Percentiles rank a stretch among this genome's conserved stretches.
Evolutionary conservation across 2,113 vertebrate genomes (phyloP).

Genomic region (Grallaria varia): DNA sequence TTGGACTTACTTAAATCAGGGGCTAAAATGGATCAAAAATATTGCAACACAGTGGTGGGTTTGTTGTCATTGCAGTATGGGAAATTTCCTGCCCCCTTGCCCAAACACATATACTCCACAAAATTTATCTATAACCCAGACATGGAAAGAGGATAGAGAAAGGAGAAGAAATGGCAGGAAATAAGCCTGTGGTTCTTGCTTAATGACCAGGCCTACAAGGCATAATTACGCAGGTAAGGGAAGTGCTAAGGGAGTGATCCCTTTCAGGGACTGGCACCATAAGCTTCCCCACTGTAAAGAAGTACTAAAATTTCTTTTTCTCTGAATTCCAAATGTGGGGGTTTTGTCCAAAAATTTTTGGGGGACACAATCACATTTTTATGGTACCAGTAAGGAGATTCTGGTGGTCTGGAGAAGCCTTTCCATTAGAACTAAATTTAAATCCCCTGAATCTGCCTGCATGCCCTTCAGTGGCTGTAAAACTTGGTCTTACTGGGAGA

Average conservation of each 20-base stretch:
- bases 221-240: background rate
- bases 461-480: slow-evolving; percentile 33
- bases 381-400: background rate
- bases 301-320: background rate
- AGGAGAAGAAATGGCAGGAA: background rate
- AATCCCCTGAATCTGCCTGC: background rate
- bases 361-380: background rate
- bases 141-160: background rate
- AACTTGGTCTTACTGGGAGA: background rate
- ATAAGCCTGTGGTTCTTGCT: background rate
- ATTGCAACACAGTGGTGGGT: background rate
- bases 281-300: background rate
- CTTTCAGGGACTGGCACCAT: background rate
- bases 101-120: background rate
- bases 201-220: background rate
- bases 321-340: background rate
- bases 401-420: background rate
- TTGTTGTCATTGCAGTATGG: background rate
- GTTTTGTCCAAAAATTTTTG: accelerated
- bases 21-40: background rate
- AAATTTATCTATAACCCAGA: background rate
- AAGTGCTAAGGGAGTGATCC: background rate
- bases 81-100: accelerated
- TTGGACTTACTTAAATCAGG: background rate
- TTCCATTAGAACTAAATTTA: background rate